Percentiles rank a stretch among this genome's conserved stretches.
Evolutionary conservation across 2,113 vertebrate species (phyloP).

Genomic region (Amazona guildingii): DNA sequence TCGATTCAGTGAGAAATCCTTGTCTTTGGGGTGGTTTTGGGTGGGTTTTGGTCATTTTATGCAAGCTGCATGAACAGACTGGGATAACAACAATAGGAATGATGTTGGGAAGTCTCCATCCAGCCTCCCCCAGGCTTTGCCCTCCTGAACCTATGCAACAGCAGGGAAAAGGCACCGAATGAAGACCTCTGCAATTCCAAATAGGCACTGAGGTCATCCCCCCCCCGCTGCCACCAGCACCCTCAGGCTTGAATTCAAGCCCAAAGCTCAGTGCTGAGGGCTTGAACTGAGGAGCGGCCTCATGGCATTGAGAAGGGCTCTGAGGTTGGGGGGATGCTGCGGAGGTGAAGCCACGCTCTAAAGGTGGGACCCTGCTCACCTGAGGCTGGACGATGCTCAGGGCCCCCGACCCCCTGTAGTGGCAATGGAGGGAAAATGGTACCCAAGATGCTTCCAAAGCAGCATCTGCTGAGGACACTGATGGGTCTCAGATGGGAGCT

Average conservation of each 20-base stretch:
- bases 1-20: background rate
- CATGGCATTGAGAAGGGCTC: background rate
- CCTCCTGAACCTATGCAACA: background rate
- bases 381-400: background rate
- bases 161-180: background rate
- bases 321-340: background rate
- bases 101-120: background rate
- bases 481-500: background rate
- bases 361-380: background rate
- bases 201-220: background rate
- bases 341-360: background rate
- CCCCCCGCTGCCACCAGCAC: no score
- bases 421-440: background rate
- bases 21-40: background rate
- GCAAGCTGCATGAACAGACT: background rate
- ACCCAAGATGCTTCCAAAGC: background rate
- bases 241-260: background rate
- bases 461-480: background rate
- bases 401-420: background rate
- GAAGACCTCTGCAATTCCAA: background rate
- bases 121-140: background rate
- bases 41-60: background rate
- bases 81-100: background rate
- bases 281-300: background rate
- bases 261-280: background rate